Evolutionary conservation across 2,797 vertebrate genomes (phyloP), one percentile per base, ranked within the genome.

Genomic region (Argyrosomus regius): DNA sequence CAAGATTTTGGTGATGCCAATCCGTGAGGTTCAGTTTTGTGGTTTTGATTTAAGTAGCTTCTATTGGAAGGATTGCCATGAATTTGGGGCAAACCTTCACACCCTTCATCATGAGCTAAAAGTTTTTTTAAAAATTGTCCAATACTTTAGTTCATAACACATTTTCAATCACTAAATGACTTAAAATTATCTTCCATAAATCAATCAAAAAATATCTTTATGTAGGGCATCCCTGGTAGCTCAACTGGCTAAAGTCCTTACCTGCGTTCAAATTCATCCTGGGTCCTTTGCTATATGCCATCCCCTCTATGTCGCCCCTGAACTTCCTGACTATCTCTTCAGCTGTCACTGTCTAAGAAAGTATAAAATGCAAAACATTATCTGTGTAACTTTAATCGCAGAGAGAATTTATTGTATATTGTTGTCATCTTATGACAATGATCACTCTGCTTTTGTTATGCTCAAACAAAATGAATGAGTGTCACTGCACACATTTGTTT

Each of bases 401-500:
- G 57, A 35, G 35, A 52, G 11, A 41, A 46, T 54, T 6, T 31
- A 45, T 68, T 63, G 14, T 0, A 26, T 12, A 59, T 35, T 45
- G 0, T 24, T 57, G 69, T 63, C n/a, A 35, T 11, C 13, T 26
- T 62, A 45, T 57, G 68, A 70, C 50, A n/a, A 46, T 16, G 5
- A 57, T 70, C 72, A 58, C 54, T 67, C 41, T 52, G 13, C 39
- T 74, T 77, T 62, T 77, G 20, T 48, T 65, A 18, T 13, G 6
- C 28, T 71, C 5, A 16, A 31, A 64, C 41, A 2, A 49, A 86
- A 67, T 56, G 6, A 45, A 79, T 59, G 65, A 62, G 39, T 48
- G 52, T 70, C 41, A 41, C 18, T 0, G 50, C 4, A 13, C 41
- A 35, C 7, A 58, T 5, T 31, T 77, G 75, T 81, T 82, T 78